These are phyloP conservation scores for Peromyscus eremicus DNA, from an alignment of 2,797 vertebrate genomes.

Conservation along the genomic window DNA sequence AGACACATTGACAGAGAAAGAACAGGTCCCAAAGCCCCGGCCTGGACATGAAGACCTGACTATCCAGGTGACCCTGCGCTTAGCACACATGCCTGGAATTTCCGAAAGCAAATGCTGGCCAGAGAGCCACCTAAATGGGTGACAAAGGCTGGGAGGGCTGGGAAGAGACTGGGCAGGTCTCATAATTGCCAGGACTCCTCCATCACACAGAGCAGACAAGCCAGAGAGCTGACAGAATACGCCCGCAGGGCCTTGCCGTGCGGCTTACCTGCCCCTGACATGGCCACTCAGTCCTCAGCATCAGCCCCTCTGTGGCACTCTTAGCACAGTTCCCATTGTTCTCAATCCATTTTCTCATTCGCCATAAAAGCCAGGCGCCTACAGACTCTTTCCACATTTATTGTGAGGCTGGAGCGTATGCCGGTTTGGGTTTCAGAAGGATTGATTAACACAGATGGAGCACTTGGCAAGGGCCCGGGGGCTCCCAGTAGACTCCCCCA, in stretches of 20 bases:
- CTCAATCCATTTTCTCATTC: slow-evolving; percentile 37
- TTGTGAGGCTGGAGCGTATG: slow-evolving; percentile 54
- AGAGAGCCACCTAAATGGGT: not conserved
- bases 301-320: not conserved
- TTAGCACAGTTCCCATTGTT: not conserved
- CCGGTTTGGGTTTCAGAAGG: slow-evolving; percentile 59
- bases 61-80: fast-evolving
- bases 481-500: slow-evolving; percentile 63
- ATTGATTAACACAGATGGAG: slow-evolving; percentile 68
- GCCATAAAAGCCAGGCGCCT: not conserved
- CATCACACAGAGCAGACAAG: slow-evolving; percentile 21
- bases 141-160: slow-evolving; percentile 26
- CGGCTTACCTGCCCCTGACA: not conserved
- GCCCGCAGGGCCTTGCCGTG: not conserved
- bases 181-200: slow-evolving; percentile 32
- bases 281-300: not conserved
- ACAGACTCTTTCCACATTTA: not conserved
- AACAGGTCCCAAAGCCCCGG: not conserved
- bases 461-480: slow-evolving; percentile 65
- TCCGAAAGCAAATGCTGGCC: slow-evolving; percentile 35
- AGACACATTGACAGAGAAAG: not conserved
- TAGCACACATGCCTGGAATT: slow-evolving; percentile 16
- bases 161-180: slow-evolving; percentile 3
- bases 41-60: not conserved
- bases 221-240: not conserved